Conservation (phyloP, 2,888 invertebrate species). For the Loripinus fragilis region DNA sequence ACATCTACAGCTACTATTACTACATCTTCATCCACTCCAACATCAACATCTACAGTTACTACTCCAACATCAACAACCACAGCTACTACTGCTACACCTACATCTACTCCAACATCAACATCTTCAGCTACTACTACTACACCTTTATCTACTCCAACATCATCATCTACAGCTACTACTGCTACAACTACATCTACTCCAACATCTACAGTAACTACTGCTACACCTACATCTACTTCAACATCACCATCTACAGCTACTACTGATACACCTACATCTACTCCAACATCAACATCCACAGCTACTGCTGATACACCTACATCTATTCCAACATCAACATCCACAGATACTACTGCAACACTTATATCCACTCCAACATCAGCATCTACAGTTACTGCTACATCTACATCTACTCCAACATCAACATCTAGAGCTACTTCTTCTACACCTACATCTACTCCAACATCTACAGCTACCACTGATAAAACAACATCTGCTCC, state of each 20-base stretch:
- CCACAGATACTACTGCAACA: not conserved
- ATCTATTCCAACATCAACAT: constrained; percentile 7
- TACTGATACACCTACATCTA: not conserved
- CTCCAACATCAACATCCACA: not conserved
- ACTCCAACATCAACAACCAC: not conserved
- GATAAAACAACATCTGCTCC: not conserved
- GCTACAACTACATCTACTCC: too few species aligned
- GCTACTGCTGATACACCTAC: too few species aligned
- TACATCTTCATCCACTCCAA: not conserved
- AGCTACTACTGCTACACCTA: not conserved
- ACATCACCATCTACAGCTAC: too few species aligned
- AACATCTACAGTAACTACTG: too few species aligned
- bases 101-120: not conserved
- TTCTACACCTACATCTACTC: not conserved
- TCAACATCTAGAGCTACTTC: not conserved
- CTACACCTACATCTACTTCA: too few species aligned
- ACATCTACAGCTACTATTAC: not conserved
- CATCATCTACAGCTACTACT: too few species aligned
- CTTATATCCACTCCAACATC: not conserved
- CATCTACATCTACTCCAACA: not conserved
- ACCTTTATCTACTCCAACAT: too few species aligned
- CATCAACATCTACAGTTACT: not conserved
- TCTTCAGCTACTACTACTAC: not conserved
- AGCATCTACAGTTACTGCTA: not conserved
- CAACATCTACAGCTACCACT: not conserved